phyloP scores from a whole-genome alignment of 1,140 invertebrate species.

The Formica exsecta region DNA sequence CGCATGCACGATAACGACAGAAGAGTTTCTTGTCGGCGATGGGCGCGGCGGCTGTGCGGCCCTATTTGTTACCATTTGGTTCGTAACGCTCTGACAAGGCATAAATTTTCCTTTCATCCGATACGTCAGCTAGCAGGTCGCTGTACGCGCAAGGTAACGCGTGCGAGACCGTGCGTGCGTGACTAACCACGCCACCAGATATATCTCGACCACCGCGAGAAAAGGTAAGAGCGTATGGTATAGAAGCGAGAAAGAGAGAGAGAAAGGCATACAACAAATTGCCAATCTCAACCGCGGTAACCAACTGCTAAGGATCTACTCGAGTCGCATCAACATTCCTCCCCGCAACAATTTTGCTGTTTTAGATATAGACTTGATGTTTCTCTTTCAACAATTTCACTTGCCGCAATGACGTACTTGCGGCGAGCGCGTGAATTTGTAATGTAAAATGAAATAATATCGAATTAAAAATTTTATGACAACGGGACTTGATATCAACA shows the following conservation, averaged over 20 bases:
- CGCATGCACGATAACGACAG: constrained; percentile 61
- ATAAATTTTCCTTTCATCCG: constrained; percentile 73
- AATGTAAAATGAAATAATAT: neutral
- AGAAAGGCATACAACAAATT: constrained; percentile 74
- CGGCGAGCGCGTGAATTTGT: neutral
- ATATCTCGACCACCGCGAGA: neutral
- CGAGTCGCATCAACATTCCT: constrained; percentile 73
- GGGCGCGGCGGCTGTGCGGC: constrained; percentile 19
- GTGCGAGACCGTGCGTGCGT: constrained; percentile 45
- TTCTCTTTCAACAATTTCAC: constrained; percentile 1
- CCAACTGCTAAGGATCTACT: constrained; percentile 42
- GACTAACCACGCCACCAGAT: constrained; percentile 42
- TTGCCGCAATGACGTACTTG: neutral
- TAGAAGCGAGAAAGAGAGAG: neutral
- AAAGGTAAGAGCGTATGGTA: neutral
- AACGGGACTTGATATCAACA: neutral
- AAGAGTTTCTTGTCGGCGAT: constrained; percentile 65
- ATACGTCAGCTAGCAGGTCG: constrained; percentile 51
- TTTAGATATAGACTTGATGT: constrained; percentile 50
- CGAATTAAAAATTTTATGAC: neutral
- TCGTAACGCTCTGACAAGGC: constrained; percentile 53
- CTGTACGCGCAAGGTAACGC: constrained; percentile 27
- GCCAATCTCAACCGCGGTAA: constrained; percentile 75
- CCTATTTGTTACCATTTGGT: constrained; percentile 70
- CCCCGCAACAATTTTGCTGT: constrained; percentile 66